Conservation (phyloP, 2,113 vertebrate species). For the Etia nguti region DNA sequence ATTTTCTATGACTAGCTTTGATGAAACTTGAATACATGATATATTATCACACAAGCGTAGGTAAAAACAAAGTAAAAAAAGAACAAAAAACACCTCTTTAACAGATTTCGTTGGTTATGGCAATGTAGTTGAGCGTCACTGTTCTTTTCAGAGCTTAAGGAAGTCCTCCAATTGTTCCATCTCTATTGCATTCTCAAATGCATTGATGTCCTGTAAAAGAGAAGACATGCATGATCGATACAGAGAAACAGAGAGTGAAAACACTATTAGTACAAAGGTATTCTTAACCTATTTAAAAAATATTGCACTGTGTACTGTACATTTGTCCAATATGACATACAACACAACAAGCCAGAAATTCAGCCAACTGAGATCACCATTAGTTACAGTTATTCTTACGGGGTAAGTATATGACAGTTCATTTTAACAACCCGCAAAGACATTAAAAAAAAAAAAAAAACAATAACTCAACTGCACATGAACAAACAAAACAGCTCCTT, state of each 20-base stretch:
- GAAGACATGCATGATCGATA: background rate
- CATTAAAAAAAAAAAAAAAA: background rate
- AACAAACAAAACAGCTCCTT: background rate
- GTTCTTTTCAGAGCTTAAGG: constrained; percentile 33
- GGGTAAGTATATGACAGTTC: rapidly evolving
- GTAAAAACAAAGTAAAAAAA: background rate
- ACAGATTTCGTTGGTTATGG: background rate
- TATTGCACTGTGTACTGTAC: background rate
- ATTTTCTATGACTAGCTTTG: background rate
- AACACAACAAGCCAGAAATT: background rate
- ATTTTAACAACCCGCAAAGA: background rate
- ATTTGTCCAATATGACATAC: background rate
- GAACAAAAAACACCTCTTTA: background rate
- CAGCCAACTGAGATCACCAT: background rate
- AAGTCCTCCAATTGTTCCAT: constrained; percentile 4
- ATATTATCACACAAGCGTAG: background rate
- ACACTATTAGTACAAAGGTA: background rate
- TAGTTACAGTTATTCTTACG: background rate
- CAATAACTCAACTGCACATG: background rate
- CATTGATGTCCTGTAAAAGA: constrained; percentile 25
- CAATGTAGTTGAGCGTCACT: background rate
- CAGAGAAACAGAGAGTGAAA: background rate
- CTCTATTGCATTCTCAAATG: constrained; percentile 47
- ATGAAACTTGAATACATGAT: background rate
- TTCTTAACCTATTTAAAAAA: background rate